phyloP scores from a whole-genome alignment of 2,888 invertebrate species.

The Anorthoa munda region DNA sequence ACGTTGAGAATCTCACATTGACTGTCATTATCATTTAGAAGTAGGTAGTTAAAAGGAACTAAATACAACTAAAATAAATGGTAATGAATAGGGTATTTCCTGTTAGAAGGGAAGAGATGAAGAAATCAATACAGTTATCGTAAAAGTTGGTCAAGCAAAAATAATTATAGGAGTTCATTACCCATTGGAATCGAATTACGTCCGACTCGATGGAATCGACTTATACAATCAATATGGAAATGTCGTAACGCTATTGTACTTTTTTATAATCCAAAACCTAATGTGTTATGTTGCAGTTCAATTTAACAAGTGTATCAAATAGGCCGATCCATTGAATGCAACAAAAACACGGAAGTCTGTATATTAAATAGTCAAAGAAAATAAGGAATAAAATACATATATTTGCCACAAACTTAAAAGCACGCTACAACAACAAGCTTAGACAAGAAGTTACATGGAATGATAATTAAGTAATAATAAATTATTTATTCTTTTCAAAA shows the following conservation, averaged over 20 bases:
- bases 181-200: conserved; percentile 35
- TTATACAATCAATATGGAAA: conserved; percentile 26
- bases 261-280: conserved; percentile 19
- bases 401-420: too few relatives aligned
- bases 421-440: too few relatives aligned
- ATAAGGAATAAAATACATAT: too few relatives aligned
- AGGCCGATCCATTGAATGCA: too few relatives aligned
- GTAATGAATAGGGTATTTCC: not conserved
- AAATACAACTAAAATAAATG: not conserved
- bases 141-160: conserved; percentile 14
- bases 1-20: not conserved
- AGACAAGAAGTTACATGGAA: too few relatives aligned
- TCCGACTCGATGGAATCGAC: conserved; percentile 3
- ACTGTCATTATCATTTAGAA: too few relatives aligned
- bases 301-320: not conserved
- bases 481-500: too few relatives aligned
- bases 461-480: too few relatives aligned
- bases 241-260: conserved; percentile 47
- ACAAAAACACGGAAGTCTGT: too few relatives aligned
- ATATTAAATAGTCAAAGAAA: too few relatives aligned
- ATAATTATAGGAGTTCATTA: conserved; percentile 34
- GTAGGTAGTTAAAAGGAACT: too few relatives aligned
- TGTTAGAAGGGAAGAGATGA: not conserved
- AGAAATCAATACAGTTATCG: conserved; percentile 12
- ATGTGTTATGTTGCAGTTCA: not conserved